phyloP scores from a whole-genome alignment of 2,113 vertebrate genomes.

The Pelecanoides urinatrix region DNA sequence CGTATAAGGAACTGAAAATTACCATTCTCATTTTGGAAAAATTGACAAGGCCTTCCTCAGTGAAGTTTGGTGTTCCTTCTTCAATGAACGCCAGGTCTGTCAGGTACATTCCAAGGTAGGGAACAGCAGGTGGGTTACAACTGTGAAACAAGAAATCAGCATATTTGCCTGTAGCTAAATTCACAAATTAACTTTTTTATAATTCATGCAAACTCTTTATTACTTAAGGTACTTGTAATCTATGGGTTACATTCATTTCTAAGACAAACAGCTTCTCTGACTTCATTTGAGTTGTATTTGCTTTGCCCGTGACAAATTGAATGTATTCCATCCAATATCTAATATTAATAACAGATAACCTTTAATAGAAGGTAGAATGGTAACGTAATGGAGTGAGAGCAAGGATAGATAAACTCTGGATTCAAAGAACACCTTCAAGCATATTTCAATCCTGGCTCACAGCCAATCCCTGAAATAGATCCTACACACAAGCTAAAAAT shows the following conservation, averaged over 20 bases:
- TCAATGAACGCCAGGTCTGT: conserved; percentile 98
- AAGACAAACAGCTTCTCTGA: background rate
- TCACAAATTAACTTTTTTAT: background rate
- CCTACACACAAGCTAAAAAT: background rate
- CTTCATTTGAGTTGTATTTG: background rate
- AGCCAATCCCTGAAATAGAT: background rate
- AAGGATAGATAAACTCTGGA: background rate
- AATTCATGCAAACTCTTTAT: background rate
- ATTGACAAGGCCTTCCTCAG: conserved; percentile 97
- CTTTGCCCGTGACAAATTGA: background rate
- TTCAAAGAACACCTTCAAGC: background rate
- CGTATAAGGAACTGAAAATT: conserved; percentile 8
- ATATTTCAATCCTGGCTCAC: background rate
- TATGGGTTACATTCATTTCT: background rate
- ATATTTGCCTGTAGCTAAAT: background rate
- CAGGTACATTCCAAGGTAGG: conserved; percentile 98
- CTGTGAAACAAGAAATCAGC: conserved; percentile 65
- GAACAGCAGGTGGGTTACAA: conserved; percentile 95
- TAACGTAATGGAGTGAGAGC: background rate
- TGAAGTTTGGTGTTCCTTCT: conserved; percentile 97
- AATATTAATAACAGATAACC: background rate
- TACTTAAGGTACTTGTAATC: background rate
- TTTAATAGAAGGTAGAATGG: background rate
- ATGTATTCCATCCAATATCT: background rate
- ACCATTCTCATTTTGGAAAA: conserved; percentile 99